Evolutionary conservation across 2,888 invertebrate species (phyloP), one percentile per base, ranked within the genome.

Genomic region (Fragum fragum): DNA sequence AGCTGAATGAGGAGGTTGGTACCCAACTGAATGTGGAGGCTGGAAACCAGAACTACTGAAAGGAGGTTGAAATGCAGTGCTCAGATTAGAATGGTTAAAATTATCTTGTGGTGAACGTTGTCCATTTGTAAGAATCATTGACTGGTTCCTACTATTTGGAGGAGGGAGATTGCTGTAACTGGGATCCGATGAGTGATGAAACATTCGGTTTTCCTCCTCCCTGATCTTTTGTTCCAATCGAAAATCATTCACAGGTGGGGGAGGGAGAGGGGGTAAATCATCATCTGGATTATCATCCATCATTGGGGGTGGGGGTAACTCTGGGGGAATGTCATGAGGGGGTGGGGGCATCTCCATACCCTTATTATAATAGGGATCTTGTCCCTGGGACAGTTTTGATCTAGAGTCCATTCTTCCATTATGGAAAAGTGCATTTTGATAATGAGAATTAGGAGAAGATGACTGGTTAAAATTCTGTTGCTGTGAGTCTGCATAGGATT

Each of bases 301-400:
- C 55, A 94, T 94, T 18, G 95, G 95, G n/a, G 92, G 92, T 14
- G 90, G 94, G 76, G 87, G 94, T 82, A 84, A 92, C 86, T 88
- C 94, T 76, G 95, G 93, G 95, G 95, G 92, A 21, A 87, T 85
- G 1, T 95, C 92, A 16, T 96, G 96, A 97, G 73, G 97, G 97
- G 81, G 97, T 79, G 89, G 88, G 52, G 87, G 93, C 88, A 87
- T 90, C 83, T 86, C 92, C 66, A 66, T 42, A 47, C 79, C 82
- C 21, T 77, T 80, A 26, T 66, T 66, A 47, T 79, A 76, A 26
- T 86, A 85, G 52, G 71, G 76, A 28, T 88, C 85, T 29, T 84
- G 78, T 0, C 80, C 79, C 7, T 86, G 84, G 6, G 86, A 83
- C 39, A 79, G 55, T 23, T 87, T 87, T 11, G 73, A 73, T 70